Evolutionary conservation across 2,797 vertebrate genomes (phyloP).

Genomic region (Rhinella marina): DNA sequence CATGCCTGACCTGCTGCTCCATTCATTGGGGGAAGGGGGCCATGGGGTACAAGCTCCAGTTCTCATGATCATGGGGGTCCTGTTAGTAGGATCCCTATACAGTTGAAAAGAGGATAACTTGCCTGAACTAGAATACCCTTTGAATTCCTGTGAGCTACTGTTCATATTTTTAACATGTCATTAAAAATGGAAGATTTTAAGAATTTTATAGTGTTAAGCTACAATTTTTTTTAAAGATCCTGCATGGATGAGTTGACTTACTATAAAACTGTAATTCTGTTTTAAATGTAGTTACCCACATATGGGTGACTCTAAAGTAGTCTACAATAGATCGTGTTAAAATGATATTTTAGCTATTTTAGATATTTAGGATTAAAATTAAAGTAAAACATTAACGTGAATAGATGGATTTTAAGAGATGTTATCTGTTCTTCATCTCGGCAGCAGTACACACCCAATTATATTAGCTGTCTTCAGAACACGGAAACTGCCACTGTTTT

Average conservation of each 20-base stretch:
- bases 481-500: conserved; percentile 61
- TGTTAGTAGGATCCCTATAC: too few species aligned
- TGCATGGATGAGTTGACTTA: not conserved
- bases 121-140: too few species aligned
- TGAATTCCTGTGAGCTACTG: too few species aligned
- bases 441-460: conserved; percentile 59
- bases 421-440: conserved; percentile 12
- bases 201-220: too few species aligned
- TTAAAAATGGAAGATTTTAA: too few species aligned
- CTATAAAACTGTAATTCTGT: not conserved
- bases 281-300: not conserved
- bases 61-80: too few species aligned
- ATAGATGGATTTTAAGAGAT: not conserved
- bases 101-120: too few species aligned
- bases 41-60: too few species aligned
- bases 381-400: not conserved
- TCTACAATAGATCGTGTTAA: not conserved
- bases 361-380: not conserved
- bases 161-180: too few species aligned
- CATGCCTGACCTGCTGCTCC: too few species aligned
- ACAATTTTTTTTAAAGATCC: not conserved
- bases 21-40: too few species aligned
- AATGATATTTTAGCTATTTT: not conserved
- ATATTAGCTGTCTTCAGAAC: conserved; percentile 61
- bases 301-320: not conserved